Base-by-base conservation (phyloP, 2,797 vertebrate genomes). In the Loris lydekkerianus region DNA sequence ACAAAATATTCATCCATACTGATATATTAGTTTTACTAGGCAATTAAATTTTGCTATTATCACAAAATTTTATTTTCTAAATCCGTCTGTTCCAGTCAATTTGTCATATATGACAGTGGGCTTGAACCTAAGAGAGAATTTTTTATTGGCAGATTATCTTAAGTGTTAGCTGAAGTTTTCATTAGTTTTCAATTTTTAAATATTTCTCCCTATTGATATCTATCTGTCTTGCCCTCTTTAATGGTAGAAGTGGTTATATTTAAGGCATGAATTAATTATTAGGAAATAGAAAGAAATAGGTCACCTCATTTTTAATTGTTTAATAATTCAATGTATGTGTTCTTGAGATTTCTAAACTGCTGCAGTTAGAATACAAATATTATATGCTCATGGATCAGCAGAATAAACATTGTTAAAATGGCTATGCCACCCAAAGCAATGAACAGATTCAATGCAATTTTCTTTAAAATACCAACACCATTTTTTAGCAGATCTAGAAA, bases 51-150 rank as follows among this genome's bases (percentile, higher is more conserved):
- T 87, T 83, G 2, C 27, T 40, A 56, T 70, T 89, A 75, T 60
- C 60, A 92, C 53, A 93, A 94, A 97, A 84, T 10, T 61, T 34
- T 84, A 34, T 81, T 93, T 93, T 95, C 61, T 86, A 93, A 91
- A 53, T 90, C 8, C 8, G 4, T 70, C 17, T 43, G 20, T 89
- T 91, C 46, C 83, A 56, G 75, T 83, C 65, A 72, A 29, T 94
- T 93, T 46, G 9, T 18, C 18, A 34, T 25, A 40, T 49, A 49
- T 58, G 49, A 92, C 56, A 31, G 7, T 46, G 37, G 13, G 85
- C 76, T 90, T 91, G 21, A 92, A 92, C 29, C 23, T 86, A 61
- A 73, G 5, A 61, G 29, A 88, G 3, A 61, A 49, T 49, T 90
- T 86, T 73, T 85, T 69, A 77, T 53, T 34, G 18, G 15, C 10